Conservation (phyloP, 1,140 invertebrate genomes). For the Globodera ellingtonae region DNA sequence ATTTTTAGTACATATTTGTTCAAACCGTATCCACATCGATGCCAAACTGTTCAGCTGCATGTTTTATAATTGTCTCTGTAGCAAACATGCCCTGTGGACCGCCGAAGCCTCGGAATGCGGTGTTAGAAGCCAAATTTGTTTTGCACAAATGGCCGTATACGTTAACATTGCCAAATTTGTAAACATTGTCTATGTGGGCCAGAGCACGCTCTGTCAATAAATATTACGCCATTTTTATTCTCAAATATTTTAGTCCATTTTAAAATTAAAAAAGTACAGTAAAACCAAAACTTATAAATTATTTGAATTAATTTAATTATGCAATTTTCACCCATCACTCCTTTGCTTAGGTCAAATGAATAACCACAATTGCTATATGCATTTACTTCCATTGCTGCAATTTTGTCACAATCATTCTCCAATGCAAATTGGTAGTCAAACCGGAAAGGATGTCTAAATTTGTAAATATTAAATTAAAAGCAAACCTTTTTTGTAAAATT, state of each 20-base stretch:
- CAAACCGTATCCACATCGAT: conserved; percentile 70
- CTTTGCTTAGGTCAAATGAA: conserved; percentile 58
- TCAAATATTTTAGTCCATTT: too few species aligned
- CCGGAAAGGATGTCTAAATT: conserved; percentile 79
- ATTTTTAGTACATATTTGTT: neutral
- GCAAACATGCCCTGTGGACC: conserved; percentile 85
- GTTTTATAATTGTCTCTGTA: conserved; percentile 77
- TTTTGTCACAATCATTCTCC: conserved; percentile 45
- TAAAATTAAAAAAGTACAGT: too few species aligned
- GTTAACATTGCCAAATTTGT: conserved; percentile 56
- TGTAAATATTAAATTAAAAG: neutral
- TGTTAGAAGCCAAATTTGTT: conserved; percentile 72
- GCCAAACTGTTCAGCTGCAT: conserved; percentile 76
- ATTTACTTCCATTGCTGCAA: conserved; percentile 49
- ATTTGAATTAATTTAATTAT: too few species aligned
- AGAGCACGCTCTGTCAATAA: conserved; percentile 50
- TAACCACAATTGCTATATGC: conserved; percentile 53
- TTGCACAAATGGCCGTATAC: conserved; percentile 57
- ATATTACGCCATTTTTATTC: neutral
- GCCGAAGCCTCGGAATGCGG: conserved; percentile 79
- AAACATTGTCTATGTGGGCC: conserved; percentile 62
- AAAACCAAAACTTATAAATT: too few species aligned
- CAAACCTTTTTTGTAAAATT: conserved; percentile 64
- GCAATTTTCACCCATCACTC: conserved; percentile 55
- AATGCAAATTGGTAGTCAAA: conserved; percentile 77